Evolutionary conservation across 2,888 invertebrate species (phyloP).

Genomic region (Hirtodrosophila trivittata): DNA sequence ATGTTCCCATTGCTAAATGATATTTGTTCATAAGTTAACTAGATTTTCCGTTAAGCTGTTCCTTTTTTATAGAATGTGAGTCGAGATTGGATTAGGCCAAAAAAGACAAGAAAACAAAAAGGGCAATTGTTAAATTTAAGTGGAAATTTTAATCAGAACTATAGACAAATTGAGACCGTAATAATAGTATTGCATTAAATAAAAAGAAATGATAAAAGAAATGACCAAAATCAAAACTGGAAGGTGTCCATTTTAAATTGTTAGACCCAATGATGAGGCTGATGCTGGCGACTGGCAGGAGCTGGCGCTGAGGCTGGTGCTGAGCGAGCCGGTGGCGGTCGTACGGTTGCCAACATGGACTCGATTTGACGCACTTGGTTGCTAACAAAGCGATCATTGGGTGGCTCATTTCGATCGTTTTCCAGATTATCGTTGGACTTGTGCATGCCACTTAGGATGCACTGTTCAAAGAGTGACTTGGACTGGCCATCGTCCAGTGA

Average conservation of each 20-base stretch:
- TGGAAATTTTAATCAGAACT: constrained; percentile 67
- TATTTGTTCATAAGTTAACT: constrained; percentile 53
- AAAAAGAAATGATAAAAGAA: constrained; percentile 42
- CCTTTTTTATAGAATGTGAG: constrained; percentile 25
- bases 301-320: no score
- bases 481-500: constrained; percentile 84
- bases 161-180: constrained; percentile 76
- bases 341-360: constrained; percentile 68
- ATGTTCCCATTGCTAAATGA: constrained; percentile 44
- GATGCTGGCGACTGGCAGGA: constrained; percentile 29
- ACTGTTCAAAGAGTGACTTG: constrained; percentile 87
- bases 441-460: constrained; percentile 91
- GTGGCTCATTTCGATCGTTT: constrained; percentile 43
- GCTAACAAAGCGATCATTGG: constrained; percentile 63
- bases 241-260: constrained; percentile 6
- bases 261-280: constrained; percentile 52
- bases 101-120: constrained; percentile 28
- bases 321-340: constrained; percentile 47
- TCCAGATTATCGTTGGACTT: constrained; percentile 81
- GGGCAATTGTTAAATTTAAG: constrained; percentile 75
- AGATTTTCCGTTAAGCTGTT: constrained; percentile 24
- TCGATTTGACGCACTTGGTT: constrained; percentile 74
- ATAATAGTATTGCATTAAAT: constrained; percentile 70
- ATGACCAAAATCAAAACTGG: constrained; percentile 44
- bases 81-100: constrained; percentile 29